Evolutionary conservation across 2,888 invertebrate species (phyloP), one percentile per base, ranked within the genome.

Genomic region (Tipula unca): DNA sequence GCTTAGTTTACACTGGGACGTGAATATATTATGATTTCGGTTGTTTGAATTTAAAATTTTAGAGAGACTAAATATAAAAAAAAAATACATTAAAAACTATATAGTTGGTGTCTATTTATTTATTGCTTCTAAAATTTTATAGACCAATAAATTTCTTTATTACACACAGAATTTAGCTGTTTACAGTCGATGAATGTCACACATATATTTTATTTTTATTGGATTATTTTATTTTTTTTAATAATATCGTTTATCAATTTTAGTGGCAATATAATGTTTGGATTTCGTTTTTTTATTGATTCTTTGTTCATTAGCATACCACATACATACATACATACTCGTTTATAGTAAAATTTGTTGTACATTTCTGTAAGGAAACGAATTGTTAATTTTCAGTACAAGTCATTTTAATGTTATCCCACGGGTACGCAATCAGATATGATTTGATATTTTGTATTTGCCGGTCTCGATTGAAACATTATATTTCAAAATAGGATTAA

Each of bases 21-120:
- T n/a, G 48, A 32, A 32, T 32, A n/a, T n/a, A n/a, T n/a, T n/a
- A 6, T 17, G 48, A 48, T 48, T 48, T n/a, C 17, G 48, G 32
- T 32, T 32, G 32, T 32, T 32, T 32, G 5, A 36, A 17, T 48
- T 48, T 32, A 6, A 32, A 32, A 32, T 32, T 32, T 32, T 6
- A 6, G 6, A 32, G 17, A 48, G 8, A 48, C 17, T n/a, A 42
- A 42, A 42, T 14, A 42, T 42, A 35, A 35, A n/a, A n/a, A n/a
- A n/a, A n/a, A n/a, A n/a, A n/a, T n/a, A 10, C 13, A 39, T 13
- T 10, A 10, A 69, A 25, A 69, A 69, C 69, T 69, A n/a, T n/a
- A n/a, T n/a, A 69, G 69, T 69, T 69, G 69, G 69, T 69, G 69
- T 69, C n/a, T n/a, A n/a, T n/a, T n/a, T n/a, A 69, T 69, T 69